Percentiles rank a stretch among this genome's conserved stretches.
Evolutionary conservation across 2,888 invertebrate species (phyloP).

Genomic region (Sinopyrophorus schimmeli): DNA sequence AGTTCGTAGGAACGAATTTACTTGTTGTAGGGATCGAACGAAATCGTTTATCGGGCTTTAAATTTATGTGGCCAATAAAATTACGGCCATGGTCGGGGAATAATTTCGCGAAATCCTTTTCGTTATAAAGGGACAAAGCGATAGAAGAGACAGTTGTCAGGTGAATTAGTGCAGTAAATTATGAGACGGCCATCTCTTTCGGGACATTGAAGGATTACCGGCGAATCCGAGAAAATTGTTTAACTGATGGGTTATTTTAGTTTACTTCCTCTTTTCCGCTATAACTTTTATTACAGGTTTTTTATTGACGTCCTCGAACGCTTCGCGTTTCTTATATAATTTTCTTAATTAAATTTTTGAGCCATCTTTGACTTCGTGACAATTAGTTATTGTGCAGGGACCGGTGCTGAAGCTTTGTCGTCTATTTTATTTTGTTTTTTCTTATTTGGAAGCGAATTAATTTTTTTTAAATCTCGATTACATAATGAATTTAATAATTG

Average conservation of each 20-base stretch:
- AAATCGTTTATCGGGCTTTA: too few species aligned
- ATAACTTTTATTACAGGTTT: not conserved
- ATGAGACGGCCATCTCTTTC: slow-evolving; percentile 44
- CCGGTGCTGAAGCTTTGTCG: too few species aligned
- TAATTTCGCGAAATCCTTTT: too few species aligned
- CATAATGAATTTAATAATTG: too few species aligned
- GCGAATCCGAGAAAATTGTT: slow-evolving; percentile 50
- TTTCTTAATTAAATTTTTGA: not conserved
- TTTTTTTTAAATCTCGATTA: too few species aligned
- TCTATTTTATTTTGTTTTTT: too few species aligned
- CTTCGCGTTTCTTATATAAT: not conserved
- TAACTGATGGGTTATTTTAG: slow-evolving; percentile 43
- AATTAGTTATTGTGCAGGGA: not conserved
- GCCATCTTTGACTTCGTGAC: not conserved
- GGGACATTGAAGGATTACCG: slow-evolving; percentile 50
- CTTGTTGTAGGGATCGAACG: too few species aligned
- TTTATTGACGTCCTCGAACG: too few species aligned
- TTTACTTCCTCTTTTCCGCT: slow-evolving; percentile 6
- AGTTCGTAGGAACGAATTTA: too few species aligned
- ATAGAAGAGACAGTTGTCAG: slow-evolving; percentile 45
- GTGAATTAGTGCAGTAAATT: slow-evolving; percentile 53
- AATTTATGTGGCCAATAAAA: too few species aligned
- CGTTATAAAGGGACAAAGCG: slow-evolving; percentile 15
- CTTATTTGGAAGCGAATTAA: too few species aligned
- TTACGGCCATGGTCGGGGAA: too few species aligned